Evolutionary conservation across 2,113 vertebrate species (phyloP).

Genomic region (Cyprinodon tularosa): DNA sequence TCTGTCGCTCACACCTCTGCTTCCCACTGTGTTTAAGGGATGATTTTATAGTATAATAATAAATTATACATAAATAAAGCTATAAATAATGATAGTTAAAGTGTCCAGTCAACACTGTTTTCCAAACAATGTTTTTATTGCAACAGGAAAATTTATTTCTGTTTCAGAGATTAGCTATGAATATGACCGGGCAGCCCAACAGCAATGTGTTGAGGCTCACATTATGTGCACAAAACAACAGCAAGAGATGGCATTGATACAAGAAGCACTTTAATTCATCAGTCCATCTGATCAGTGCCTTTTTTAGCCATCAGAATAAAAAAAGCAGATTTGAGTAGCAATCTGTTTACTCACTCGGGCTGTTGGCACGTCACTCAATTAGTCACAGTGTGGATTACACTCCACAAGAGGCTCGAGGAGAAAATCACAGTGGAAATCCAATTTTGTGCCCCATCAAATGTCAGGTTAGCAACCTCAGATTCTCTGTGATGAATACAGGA

Average conservation of each 20-base stretch:
- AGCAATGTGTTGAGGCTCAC: slow-evolving; percentile 41
- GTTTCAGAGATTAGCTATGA: slow-evolving; percentile 36
- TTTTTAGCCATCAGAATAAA: slow-evolving; percentile 21
- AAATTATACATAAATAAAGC: no score
- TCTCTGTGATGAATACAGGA: slow-evolving; percentile 50
- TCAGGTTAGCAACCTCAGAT: slow-evolving; percentile 64
- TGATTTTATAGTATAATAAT: slow-evolving; percentile 8
- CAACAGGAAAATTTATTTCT: slow-evolving; percentile 32
- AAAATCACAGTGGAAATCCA: slow-evolving; percentile 70
- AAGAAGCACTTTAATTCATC: slow-evolving; percentile 14
- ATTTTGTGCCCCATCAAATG: slow-evolving; percentile 74
- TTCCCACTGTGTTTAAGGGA: slow-evolving; percentile 14
- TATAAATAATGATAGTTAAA: neutral
- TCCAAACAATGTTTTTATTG: slow-evolving; percentile 4
- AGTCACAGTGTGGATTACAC: slow-evolving; percentile 71
- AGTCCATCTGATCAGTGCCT: slow-evolving; percentile 40
- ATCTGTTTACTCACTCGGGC: slow-evolving; percentile 64
- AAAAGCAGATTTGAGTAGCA: slow-evolving; percentile 52
- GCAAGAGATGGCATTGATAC: slow-evolving; percentile 47
- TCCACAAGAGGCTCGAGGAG: slow-evolving; percentile 51
- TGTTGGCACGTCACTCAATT: slow-evolving; percentile 72
- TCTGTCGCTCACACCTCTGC: slow-evolving; percentile 44
- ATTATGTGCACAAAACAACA: slow-evolving; percentile 37
- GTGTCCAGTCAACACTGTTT: neutral
- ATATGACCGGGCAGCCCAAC: slow-evolving; percentile 47